Percentiles rank a stretch among this genome's conserved stretches.
These are phyloP conservation scores for Pristiophorus japonicus DNA, from an alignment of 2,113 vertebrate genomes.

Conservation along the genomic window DNA sequence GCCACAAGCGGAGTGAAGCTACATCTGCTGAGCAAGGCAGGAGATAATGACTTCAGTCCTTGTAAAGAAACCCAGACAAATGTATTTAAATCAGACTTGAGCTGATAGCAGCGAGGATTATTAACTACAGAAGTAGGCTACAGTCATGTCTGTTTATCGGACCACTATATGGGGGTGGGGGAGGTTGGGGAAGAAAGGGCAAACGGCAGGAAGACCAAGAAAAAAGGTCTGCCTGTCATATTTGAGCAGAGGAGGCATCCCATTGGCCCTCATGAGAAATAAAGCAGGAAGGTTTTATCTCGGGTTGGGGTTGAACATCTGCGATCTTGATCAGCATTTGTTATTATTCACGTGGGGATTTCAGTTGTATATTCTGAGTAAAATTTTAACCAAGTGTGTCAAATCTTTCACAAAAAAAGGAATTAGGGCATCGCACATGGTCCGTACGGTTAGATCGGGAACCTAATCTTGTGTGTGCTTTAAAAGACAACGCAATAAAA, in stretches of 20 bases:
- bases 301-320: conserved; percentile 18
- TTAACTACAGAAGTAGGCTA: background rate
- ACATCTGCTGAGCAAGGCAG: background rate
- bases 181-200: background rate
- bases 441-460: conserved; percentile 11
- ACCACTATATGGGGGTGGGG: background rate
- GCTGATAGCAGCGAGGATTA: conserved; percentile 4
- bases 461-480: conserved; percentile 34
- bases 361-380: conserved; percentile 1
- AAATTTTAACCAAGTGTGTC: conserved; percentile 24
- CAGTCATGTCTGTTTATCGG: background rate
- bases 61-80: background rate
- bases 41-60: background rate
- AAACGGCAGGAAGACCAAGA: background rate
- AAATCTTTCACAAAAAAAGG: background rate
- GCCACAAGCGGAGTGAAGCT: background rate
- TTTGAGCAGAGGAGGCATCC: background rate
- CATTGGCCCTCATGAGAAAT: background rate
- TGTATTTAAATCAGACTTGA: conserved; percentile 25
- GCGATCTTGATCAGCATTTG: background rate
- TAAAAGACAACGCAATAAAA: conserved; percentile 25
- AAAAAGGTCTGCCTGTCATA: background rate
- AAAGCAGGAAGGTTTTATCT: background rate
- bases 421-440: background rate
- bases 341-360: conserved; percentile 24